Evolutionary conservation across 2,797 vertebrate species (phyloP).

Genomic region (Triplophysa bombifrons): DNA sequence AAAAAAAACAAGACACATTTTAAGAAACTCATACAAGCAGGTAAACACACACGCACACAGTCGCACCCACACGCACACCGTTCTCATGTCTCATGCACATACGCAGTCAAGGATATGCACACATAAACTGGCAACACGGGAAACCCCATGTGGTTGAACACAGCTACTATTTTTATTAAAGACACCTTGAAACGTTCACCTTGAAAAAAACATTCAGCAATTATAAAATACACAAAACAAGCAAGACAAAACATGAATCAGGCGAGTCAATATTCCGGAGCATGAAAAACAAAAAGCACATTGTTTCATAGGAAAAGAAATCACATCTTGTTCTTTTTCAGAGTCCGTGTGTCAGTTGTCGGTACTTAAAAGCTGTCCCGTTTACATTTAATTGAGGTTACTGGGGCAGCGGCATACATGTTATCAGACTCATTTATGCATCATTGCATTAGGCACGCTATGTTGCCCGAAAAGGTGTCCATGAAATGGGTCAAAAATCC

Average conservation of each 20-base stretch:
- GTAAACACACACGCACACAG: conserved; percentile 58
- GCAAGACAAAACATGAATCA: conserved; percentile 40
- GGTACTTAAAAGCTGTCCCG: conserved; percentile 26
- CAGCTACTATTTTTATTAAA: conserved; percentile 64
- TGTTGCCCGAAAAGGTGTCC: conserved; percentile 46
- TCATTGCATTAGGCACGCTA: not conserved
- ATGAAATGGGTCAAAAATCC: conserved; percentile 52
- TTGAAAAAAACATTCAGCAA: conserved; percentile 46
- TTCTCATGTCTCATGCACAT: conserved; percentile 36
- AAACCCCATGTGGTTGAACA: conserved; percentile 62
- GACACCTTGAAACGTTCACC: conserved; percentile 39
- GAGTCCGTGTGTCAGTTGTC: conserved; percentile 41
- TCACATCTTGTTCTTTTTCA: conserved; percentile 42
- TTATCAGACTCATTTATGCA: conserved; percentile 33
- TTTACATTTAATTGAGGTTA: conserved; percentile 37
- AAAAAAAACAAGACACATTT: conserved; percentile 50
- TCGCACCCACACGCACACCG: conserved; percentile 31
- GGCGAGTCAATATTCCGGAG: conserved; percentile 26
- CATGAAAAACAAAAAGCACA: conserved; percentile 22
- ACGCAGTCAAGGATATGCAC: conserved; percentile 48
- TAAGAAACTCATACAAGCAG: conserved; percentile 6
- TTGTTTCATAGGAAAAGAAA: conserved; percentile 16
- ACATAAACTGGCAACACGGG: conserved; percentile 63
- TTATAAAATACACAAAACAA: conserved; percentile 30
- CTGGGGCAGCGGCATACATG: conserved; percentile 36